Base-by-base conservation (phyloP, 2,888 invertebrate genomes). In the Autographa gamma region DNA sequence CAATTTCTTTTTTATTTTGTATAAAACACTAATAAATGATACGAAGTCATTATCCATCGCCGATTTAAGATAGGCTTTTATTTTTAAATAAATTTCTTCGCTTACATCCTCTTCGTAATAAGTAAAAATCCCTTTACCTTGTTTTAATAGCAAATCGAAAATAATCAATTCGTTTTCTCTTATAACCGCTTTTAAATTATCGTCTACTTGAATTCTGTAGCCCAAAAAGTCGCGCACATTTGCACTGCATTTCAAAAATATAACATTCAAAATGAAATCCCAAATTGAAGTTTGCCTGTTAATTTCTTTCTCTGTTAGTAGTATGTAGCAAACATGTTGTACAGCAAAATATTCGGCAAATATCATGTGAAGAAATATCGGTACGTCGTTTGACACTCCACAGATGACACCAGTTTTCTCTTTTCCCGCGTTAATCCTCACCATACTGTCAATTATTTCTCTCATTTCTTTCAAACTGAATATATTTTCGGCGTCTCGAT, bases 311-410 rank as follows among this genome's bases (percentile, higher is more conserved):
- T 43, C 71, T 2, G 52, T 19, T 43, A 32, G 61, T 7, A 75
- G 1, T 34, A 59, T 13, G 16, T 60, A 8, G 11, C 63, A 76
- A 11, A 75, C 18, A 25, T 70, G 41, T 58, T 66, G 48, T 2
- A 75, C 76, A 0, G 76, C 80, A 3, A 80, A 80, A 16, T 80
- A 80, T 63, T 80, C 80, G 0, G 80, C 67, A 7, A 80, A 73
- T 5, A 66, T 77, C 62, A 60, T 71, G 19, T 80, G 80, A 34
- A 80, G 16, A 16, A 80, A 80, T 2, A 54, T 62, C 0, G 80
- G 80, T 6, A 74, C 60, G 11, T 56, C 68, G 38, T 74, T 66
- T 3, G 59, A 61, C 0, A 80, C 65, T 14, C 69, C 62, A 14
- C 71, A 64, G 4, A 80, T 66, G 0, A 80, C 60, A 1, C 76